Base-by-base conservation (phyloP, 2,113 vertebrate species). In the Leuciscus idus region DNA sequence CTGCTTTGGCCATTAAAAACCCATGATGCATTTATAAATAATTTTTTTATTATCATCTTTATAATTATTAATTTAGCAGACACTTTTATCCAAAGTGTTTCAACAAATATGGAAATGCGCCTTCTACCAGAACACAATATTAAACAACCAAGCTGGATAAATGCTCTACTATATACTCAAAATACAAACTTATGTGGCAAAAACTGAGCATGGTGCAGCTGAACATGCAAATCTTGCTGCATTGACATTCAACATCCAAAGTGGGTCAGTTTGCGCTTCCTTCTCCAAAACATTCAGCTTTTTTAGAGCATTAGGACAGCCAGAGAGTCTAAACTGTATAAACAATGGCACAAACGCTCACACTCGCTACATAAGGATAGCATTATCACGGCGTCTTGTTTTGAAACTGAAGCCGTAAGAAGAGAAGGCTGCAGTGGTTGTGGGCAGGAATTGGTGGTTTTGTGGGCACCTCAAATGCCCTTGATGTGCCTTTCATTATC, bases 401-500 rank as follows among this genome's bases (percentile, higher is more conserved):
- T 83, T 73, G 43, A 87, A 84, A 84, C 46, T n/a, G 17, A 87
- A 46, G 82, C 66, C 1, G 52, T 9, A 87, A 85, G 72, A 15
- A 21, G 17, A 84, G 76, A 81, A 26, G 76, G 21, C 21, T 62
- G 43, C 28, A 66, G 83, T 23, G 68, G 23, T 66, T 46, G 61
- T 64, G 68, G 87, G n/a, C n/a, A 39, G 62, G 86, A 61, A 66
- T 62, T 19, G 7, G 61, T 62, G 50, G 64, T 73, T 85, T 48
- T 81, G 64, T 85, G 76, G 83, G 83, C 79, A 64, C 50, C 55
- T 50, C n/a, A 30, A 81, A 75, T 64, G 83, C 59, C 87, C 83
- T 88, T 88, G 83, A 88, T 88, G 39, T 75, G 76, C 68, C 87
- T 88, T 81, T 85, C 68, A 88, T 77, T 23, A 48, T 84, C 52